Conservation (phyloP, 2,113 vertebrate genomes). For the Cottus gobio region DNA sequence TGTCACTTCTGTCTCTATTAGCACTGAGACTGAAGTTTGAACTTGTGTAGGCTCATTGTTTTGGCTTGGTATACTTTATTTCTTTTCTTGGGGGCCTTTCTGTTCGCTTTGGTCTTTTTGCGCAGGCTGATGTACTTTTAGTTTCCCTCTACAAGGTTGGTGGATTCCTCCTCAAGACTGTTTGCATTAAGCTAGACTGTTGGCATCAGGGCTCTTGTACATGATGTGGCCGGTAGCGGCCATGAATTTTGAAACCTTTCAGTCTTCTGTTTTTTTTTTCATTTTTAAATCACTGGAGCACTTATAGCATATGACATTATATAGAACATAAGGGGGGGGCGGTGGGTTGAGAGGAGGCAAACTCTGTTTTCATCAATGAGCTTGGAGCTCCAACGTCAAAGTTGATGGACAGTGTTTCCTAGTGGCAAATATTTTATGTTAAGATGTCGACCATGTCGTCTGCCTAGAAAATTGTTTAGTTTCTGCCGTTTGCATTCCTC, state of each 20-base stretch:
- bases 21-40: background rate
- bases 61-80: background rate
- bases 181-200: background rate
- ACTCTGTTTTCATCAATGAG: too few relatives aligned
- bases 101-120: background rate
- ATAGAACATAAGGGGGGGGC: background rate
- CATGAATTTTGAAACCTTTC: too few relatives aligned
- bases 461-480: too few relatives aligned
- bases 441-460: background rate
- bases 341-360: background rate
- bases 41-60: slow-evolving; percentile 12
- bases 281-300: background rate
- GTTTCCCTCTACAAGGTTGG: background rate
- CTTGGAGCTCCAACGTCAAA: background rate
- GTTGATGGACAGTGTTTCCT: background rate
- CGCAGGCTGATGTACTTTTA: background rate
- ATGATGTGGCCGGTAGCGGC: background rate
- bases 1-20: slow-evolving; percentile 38
- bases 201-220: background rate
- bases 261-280: background rate
- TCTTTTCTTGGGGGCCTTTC: slow-evolving; percentile 6
- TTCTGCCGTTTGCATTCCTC: background rate
- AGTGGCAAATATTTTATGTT: background rate
- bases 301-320: background rate
- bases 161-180: background rate